Percentiles rank a stretch among this genome's conserved stretches.
These are phyloP conservation scores for Geopemphigus sp. DNA, from an alignment of 1,140 invertebrate species.

Conservation along the genomic window DNA sequence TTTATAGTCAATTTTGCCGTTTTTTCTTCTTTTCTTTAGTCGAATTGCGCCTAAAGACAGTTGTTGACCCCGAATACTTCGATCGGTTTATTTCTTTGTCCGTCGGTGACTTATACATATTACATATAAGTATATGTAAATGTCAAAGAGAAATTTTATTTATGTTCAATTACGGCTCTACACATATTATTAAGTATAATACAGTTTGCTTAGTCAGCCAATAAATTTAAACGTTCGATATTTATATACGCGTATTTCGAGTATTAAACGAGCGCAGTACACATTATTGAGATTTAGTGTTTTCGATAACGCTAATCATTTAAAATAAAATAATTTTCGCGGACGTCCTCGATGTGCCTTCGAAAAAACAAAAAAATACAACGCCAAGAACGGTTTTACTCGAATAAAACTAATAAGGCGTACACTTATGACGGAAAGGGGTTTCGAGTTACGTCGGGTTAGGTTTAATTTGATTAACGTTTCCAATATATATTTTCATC, in stretches of 20 bases:
- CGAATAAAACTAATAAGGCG: neutral
- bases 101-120: neutral
- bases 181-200: neutral
- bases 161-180: conserved; percentile 9
- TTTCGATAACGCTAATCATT: conserved; percentile 2
- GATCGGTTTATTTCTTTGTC: neutral
- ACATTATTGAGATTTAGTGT: neutral
- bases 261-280: neutral
- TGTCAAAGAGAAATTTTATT: conserved; percentile 24
- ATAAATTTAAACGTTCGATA: conserved; percentile 28
- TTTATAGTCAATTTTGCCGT: neutral
- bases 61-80: neutral
- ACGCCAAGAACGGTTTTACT: neutral
- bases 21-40: neutral
- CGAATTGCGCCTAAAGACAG: neutral
- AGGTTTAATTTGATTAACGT: no score
- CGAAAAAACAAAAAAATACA: no score
- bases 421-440: no score
- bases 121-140: neutral
- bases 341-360: no score
- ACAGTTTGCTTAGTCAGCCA: neutral
- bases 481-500: no score
- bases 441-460: no score
- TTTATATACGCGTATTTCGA: neutral
- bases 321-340: neutral